Evolutionary conservation across 2,888 invertebrate genomes (phyloP).

Genomic region (Philopedon plagiatum): DNA sequence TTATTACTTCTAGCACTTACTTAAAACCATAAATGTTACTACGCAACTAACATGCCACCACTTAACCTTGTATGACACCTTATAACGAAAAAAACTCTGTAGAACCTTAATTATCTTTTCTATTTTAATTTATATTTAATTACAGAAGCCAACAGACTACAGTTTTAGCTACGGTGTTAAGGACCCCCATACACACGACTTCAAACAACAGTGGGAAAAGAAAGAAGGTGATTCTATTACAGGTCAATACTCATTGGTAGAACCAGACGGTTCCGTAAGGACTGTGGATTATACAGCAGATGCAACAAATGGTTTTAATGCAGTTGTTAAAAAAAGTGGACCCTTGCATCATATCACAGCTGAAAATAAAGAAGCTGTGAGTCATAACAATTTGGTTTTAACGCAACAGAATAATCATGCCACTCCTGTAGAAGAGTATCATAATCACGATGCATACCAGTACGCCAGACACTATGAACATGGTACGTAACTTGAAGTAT

Average conservation of each 20-base stretch:
- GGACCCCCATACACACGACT: constrained; percentile 74
- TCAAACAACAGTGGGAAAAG: constrained; percentile 76
- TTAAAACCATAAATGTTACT: too few relatives aligned
- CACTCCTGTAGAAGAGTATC: constrained; percentile 17
- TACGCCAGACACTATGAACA: constrained; percentile 18
- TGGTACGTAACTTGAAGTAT: too few relatives aligned
- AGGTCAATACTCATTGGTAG: constrained; percentile 78
- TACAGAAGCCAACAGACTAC: constrained; percentile 73
- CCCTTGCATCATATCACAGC: constrained; percentile 65
- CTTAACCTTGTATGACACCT: too few relatives aligned
- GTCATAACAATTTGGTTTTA: constrained; percentile 56
- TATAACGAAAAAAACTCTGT: too few relatives aligned
- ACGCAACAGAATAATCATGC: constrained; percentile 38
- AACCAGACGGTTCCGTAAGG: constrained; percentile 77
- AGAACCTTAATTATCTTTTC: too few relatives aligned
- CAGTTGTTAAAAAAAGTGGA: constrained; percentile 73
- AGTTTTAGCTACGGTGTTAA: constrained; percentile 77
- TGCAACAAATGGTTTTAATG: constrained; percentile 73
- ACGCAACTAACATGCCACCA: too few relatives aligned
- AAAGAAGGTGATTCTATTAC: constrained; percentile 75
- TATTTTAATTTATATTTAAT: constrained; percentile 50
- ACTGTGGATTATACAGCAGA: constrained; percentile 76
- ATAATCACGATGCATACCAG: constrained; percentile 14
- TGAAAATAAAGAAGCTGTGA: constrained; percentile 50
- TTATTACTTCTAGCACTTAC: too few relatives aligned